A percentile compares a stretch with the other conserved stretches of the same genome.
These are phyloP conservation scores for Pygoscelis antarcticus DNA, from an alignment of 2,113 vertebrate species.

Conservation along the genomic window DNA sequence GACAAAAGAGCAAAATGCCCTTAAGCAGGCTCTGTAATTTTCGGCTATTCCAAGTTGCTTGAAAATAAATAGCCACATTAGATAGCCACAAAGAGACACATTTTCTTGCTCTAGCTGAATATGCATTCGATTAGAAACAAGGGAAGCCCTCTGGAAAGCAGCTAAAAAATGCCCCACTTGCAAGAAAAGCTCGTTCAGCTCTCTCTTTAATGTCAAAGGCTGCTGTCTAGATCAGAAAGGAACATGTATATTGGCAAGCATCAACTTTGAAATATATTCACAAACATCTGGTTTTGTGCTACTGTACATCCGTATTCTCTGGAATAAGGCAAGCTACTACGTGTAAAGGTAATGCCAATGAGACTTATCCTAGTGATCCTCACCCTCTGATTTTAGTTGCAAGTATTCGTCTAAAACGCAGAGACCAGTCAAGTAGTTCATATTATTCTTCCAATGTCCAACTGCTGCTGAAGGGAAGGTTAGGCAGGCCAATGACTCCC, in stretches of 20 bases:
- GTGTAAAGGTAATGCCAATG: neutral
- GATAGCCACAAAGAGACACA: neutral
- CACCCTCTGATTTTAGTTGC: neutral
- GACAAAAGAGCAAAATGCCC: neutral
- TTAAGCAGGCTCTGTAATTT: neutral
- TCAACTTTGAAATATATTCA: neutral
- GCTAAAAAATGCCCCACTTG: neutral
- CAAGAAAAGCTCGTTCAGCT: neutral
- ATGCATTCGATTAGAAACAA: neutral
- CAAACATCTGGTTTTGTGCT: neutral
- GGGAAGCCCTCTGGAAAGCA: neutral
- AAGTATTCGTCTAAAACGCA: neutral
- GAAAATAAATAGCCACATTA: neutral
- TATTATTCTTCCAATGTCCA: neutral
- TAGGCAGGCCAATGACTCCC: neutral
- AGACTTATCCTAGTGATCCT: neutral
- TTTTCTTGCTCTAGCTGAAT: neutral
- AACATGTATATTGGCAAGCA: neutral
- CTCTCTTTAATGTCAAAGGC: neutral
- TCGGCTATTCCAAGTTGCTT: neutral
- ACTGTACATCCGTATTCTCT: fast-evolving
- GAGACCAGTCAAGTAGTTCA: neutral
- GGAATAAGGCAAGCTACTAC: neutral
- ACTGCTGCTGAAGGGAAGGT: neutral
- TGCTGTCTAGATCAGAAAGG: neutral